These are phyloP conservation scores for Aphis craccivora DNA, from an alignment of 1,140 invertebrate genomes.

Conservation along the genomic window DNA sequence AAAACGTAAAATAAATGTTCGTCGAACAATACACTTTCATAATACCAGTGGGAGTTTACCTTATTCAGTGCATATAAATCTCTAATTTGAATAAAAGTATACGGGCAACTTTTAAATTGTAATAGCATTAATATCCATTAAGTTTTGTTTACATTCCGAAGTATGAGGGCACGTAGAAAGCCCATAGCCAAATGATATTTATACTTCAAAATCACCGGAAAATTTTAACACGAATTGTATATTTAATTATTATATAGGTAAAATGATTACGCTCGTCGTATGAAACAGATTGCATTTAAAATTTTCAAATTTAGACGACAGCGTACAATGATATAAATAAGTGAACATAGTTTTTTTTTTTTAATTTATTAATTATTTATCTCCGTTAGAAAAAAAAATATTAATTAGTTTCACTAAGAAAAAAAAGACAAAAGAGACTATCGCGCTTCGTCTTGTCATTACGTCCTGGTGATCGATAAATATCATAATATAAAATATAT, in stretches of 20 bases:
- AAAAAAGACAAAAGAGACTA: no score
- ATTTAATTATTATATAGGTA: background rate
- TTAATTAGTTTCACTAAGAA: no score
- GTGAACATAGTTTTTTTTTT: no score
- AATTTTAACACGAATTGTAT: background rate
- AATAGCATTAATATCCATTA: constrained; percentile 42
- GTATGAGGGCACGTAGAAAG: background rate
- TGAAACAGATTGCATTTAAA: background rate
- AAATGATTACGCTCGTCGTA: background rate
- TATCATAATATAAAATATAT: background rate
- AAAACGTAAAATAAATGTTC: background rate
- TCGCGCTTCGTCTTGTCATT: background rate
- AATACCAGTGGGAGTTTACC: background rate
- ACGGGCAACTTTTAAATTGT: constrained; percentile 15
- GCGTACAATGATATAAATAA: background rate
- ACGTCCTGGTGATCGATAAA: background rate
- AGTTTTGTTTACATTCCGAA: background rate
- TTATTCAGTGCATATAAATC: background rate
- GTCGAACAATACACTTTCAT: background rate
- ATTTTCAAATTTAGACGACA: background rate
- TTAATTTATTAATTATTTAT: no score
- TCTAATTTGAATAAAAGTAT: constrained; percentile 37
- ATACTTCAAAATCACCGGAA: background rate
- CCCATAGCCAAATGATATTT: background rate
- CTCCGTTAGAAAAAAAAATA: no score